Evolutionary conservation across 1,140 invertebrate species (phyloP).

Genomic region (Diorhabda elongata): DNA sequence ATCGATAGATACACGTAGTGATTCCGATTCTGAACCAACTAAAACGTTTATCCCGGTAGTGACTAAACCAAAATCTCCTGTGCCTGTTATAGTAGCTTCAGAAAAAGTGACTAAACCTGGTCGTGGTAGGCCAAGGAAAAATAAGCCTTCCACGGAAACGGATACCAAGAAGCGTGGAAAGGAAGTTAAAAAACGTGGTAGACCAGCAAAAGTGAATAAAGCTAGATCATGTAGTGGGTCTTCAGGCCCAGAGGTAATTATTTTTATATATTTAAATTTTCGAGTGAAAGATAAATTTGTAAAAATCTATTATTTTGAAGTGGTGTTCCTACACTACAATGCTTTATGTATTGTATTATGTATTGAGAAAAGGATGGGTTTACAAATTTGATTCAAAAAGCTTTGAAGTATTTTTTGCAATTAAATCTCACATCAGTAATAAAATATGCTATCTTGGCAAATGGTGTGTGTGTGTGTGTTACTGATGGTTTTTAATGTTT

Average conservation of each 20-base stretch:
- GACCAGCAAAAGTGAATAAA: conserved; percentile 37
- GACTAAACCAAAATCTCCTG: conserved; percentile 11
- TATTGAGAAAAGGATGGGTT: too few relatives aligned
- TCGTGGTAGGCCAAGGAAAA: conserved; percentile 46
- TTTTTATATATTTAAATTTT: neutral
- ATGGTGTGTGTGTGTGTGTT: too few relatives aligned
- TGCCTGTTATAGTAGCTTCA: neutral
- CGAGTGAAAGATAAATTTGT: too few relatives aligned
- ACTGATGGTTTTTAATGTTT: neutral
- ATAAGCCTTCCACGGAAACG: conserved; percentile 35
- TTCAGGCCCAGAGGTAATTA: conserved; percentile 21
- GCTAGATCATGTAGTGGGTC: conserved; percentile 19
- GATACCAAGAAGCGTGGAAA: conserved; percentile 5
- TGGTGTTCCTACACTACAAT: too few relatives aligned
- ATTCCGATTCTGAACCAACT: conserved; percentile 32
- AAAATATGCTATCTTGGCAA: too few relatives aligned
- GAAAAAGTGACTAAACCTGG: conserved; percentile 27
- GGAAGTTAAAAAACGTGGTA: conserved; percentile 40
- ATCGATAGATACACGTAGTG: conserved; percentile 35
- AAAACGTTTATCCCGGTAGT: neutral
- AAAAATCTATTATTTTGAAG: too few relatives aligned
- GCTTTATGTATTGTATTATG: too few relatives aligned
- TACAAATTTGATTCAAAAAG: too few relatives aligned
- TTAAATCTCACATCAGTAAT: too few relatives aligned
- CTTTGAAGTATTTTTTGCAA: too few relatives aligned